Conservation (phyloP, 1,140 invertebrate species). For the Phymastichus coffea region DNA sequence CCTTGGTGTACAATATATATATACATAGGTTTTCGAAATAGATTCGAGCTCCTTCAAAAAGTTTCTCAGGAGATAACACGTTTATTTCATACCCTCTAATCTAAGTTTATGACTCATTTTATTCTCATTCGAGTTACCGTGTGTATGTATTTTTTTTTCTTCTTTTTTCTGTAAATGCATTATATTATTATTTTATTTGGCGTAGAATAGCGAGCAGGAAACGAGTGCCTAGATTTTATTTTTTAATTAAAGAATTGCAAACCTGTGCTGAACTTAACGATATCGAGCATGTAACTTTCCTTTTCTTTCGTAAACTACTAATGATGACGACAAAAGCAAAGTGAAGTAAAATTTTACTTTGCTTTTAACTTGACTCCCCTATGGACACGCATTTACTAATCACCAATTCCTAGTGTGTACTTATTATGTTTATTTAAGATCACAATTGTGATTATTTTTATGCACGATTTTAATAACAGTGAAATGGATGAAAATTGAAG, state of each 20-base stretch:
- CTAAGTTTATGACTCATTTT: neutral
- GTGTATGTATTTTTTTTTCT: no score
- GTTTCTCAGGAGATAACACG: neutral
- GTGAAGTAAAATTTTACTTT: no score
- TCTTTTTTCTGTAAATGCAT: neutral
- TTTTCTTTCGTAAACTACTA: neutral
- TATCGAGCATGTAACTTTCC: neutral
- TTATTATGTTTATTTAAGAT: neutral
- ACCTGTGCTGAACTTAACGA: neutral
- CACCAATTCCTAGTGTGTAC: neutral
- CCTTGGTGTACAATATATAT: neutral
- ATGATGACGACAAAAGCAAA: no score
- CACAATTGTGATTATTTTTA: constrained; percentile 8
- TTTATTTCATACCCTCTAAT: constrained; percentile 3
- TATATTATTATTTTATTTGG: constrained; percentile 1
- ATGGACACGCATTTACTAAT: neutral
- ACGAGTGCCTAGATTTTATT: neutral
- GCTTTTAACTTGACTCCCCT: no score
- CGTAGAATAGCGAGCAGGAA: neutral
- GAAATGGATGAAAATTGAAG: neutral
- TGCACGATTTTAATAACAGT: constrained; percentile 3
- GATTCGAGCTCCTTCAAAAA: no score
- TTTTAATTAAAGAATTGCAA: constrained; percentile 6
- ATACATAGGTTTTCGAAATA: no score
- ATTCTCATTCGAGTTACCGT: no score